Percentiles rank a stretch among this genome's conserved stretches.
phyloP scores from a whole-genome alignment of 2,113 vertebrate species.

The Pygoscelis antarcticus region DNA sequence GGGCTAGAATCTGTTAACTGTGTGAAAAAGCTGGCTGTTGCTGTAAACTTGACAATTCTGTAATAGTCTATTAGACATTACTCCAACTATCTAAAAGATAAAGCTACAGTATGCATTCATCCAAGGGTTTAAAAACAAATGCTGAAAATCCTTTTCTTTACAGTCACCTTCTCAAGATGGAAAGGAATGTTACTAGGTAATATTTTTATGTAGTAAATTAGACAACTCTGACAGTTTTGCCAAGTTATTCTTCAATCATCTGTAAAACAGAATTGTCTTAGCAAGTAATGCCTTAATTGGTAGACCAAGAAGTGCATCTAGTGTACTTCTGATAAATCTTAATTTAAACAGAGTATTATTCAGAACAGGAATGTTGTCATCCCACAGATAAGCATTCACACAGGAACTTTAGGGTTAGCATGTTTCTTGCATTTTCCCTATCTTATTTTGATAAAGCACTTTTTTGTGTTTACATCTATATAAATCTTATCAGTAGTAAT shows the following conservation, averaged over 20 bases:
- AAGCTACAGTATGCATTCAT: not conserved
- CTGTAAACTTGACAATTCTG: not conserved
- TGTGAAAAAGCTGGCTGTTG: not conserved
- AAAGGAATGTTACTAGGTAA: not conserved
- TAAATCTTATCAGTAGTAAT: conserved; percentile 2
- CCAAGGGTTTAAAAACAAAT: not conserved
- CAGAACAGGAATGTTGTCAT: not conserved
- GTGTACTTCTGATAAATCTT: not conserved
- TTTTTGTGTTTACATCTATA: not conserved
- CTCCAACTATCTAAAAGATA: too few relatives aligned
- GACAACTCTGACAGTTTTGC: not conserved
- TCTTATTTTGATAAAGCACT: not conserved
- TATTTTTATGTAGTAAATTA: not conserved
- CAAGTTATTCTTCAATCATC: not conserved
- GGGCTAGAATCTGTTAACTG: not conserved
- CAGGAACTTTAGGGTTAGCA: not conserved
- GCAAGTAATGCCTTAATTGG: not conserved
- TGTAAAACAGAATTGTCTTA: not conserved
- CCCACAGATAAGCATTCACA: not conserved
- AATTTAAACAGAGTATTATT: not conserved
- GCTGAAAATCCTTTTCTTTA: not conserved
- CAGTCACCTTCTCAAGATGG: not conserved
- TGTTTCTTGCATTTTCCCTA: not conserved
- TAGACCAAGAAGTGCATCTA: not conserved
- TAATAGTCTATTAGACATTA: not conserved